Evolutionary conservation across 2,888 invertebrate species (phyloP).

Genomic region (Mimachlamys varia): DNA sequence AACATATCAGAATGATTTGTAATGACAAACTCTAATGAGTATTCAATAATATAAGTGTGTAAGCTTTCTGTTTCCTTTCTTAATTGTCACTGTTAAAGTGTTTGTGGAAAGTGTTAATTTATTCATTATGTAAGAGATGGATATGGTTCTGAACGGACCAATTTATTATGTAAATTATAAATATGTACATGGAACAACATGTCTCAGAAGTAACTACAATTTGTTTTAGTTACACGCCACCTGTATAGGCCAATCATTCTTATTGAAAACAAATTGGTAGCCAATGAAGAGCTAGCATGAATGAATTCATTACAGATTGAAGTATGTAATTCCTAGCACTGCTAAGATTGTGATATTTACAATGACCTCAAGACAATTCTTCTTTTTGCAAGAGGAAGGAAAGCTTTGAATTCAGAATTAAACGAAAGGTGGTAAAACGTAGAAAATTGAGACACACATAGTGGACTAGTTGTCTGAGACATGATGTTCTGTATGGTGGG

Average conservation of each 20-base stretch:
- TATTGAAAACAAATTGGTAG: no score
- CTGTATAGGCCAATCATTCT: neutral
- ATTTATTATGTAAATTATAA: neutral
- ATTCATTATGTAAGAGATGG: neutral
- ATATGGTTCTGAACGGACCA: conserved; percentile 21
- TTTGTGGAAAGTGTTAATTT: neutral
- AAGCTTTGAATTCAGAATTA: neutral
- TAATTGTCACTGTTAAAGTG: neutral
- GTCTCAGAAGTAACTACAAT: neutral
- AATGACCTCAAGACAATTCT: neutral
- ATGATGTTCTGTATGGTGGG: neutral
- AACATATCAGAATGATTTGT: neutral
- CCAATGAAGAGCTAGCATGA: no score
- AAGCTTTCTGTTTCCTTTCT: neutral
- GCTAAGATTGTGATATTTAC: neutral
- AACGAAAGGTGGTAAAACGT: neutral
- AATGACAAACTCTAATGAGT: neutral
- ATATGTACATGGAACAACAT: neutral
- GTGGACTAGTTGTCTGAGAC: neutral
- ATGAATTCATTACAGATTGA: no score
- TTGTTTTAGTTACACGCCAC: neutral
- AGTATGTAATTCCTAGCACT: neutral
- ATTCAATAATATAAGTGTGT: neutral
- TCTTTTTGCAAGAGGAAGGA: neutral
- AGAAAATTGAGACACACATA: neutral